Percentiles rank a stretch among this genome's conserved stretches.
Evolutionary conservation across 2,797 vertebrate genomes (phyloP).

Genomic region (Acanthurus leucopareius): DNA sequence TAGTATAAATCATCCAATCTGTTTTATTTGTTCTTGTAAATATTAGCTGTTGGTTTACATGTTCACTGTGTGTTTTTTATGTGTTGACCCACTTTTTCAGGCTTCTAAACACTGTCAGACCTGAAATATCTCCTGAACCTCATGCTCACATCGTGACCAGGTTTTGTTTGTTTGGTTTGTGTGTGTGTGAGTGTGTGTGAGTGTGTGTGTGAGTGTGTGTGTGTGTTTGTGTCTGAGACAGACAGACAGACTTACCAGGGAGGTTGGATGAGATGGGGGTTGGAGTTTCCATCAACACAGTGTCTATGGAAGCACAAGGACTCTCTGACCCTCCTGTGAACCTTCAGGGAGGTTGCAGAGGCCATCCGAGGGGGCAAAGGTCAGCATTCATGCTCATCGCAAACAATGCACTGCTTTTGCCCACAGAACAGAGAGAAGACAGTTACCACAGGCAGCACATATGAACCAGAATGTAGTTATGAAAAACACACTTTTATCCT

Average conservation of each 20-base stretch:
- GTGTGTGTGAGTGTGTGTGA: conserved; percentile 52
- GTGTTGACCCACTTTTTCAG: conserved; percentile 11
- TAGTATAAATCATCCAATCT: conserved; percentile 21
- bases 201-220: conserved; percentile 54
- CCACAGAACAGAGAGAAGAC: conserved; percentile 81
- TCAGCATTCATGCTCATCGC: conserved; percentile 91
- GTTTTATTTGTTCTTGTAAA: conserved; percentile 12
- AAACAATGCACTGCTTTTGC: conserved; percentile 92
- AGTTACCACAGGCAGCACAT: conserved; percentile 76
- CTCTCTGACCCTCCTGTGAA: conserved; percentile 95
- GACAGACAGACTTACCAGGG: conserved; percentile 60
- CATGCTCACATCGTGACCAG: conserved; percentile 35
- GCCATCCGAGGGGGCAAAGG: conserved; percentile 91
- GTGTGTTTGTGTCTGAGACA: conserved; percentile 56
- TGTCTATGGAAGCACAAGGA: conserved; percentile 83
- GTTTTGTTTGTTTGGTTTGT: conserved; percentile 61
- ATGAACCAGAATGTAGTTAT: conserved; percentile 63
- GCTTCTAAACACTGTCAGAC: conserved; percentile 37
- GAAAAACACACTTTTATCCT: conserved; percentile 34
- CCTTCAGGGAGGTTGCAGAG: conserved; percentile 90
- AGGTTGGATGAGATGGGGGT: conserved; percentile 58
- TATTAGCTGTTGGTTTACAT: neutral
- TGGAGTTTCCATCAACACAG: conserved; percentile 80
- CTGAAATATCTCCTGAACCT: conserved; percentile 41
- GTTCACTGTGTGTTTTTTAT: neutral